These are phyloP conservation scores for Podabrus alpinus DNA, from an alignment of 2,888 invertebrate genomes.

Conservation along the genomic window DNA sequence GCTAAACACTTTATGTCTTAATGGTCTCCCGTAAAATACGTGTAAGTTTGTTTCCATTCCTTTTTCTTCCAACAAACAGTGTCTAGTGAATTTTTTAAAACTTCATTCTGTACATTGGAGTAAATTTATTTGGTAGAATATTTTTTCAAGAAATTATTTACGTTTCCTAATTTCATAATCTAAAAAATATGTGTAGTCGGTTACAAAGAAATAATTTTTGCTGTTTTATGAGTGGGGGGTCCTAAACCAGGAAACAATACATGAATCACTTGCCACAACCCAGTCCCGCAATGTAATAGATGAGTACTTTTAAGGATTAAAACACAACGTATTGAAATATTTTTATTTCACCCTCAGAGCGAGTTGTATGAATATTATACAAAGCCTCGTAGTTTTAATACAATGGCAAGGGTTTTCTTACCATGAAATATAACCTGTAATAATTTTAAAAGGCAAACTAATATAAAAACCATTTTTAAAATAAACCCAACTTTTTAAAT, in stretches of 20 bases:
- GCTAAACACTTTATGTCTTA: neutral
- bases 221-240: constrained; percentile 53
- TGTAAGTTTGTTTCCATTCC: neutral
- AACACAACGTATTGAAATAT: constrained; percentile 57
- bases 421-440: constrained; percentile 42
- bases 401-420: constrained; percentile 38
- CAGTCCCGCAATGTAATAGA: constrained; percentile 48
- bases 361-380: constrained; percentile 46
- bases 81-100: neutral
- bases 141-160: constrained; percentile 27
- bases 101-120: neutral
- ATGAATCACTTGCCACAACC: constrained; percentile 52
- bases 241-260: constrained; percentile 54
- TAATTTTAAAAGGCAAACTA: constrained; percentile 29
- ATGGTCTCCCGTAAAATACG: neutral
- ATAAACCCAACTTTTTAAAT: neutral
- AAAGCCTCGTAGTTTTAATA: constrained; percentile 47
- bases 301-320: constrained; percentile 57
- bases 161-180: constrained; percentile 29
- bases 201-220: constrained; percentile 54
- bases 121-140: constrained; percentile 21
- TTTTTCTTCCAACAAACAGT: neutral
- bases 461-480: neutral
- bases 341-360: constrained; percentile 49
- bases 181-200: constrained; percentile 37